Evolutionary conservation across 2,888 invertebrate species (phyloP), one percentile per base, ranked within the genome.

Genomic region (Epiperipatus broadwayi): DNA sequence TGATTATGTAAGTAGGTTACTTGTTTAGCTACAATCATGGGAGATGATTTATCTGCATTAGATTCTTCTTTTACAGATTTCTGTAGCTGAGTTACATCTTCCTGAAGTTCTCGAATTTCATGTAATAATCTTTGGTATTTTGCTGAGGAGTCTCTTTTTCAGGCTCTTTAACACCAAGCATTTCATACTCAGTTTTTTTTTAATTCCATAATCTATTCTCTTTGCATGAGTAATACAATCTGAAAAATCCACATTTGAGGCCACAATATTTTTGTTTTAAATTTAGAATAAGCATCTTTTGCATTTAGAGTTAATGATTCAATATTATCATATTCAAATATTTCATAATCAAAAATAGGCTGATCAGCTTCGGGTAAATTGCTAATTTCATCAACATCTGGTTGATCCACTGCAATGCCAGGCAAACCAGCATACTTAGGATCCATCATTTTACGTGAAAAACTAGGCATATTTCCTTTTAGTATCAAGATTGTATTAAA

Each of bases 341-440:
- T 55, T 38, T 51, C 46, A 67, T 41, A 65, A 69, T 52, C 81
- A 33, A 37, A 21, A 38, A 12, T 28, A 35, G 21, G 16, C 40
- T 27, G 87, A 49, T 84, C 83, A 19, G 75, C 74, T 60, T 84
- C 84, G 0, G 80, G 80, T 41, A 84, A 66, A 59, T 91, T 87
- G 25, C 70, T 73, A 2, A 87, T 85, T 66, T 91, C 91, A 56
- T 83, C 93, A 1, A 84, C 71, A 66, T 91, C 91, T 22, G 84
- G 84, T 59, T 85, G 84, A 60, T 84, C 84, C 52, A 76, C 77
- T n/a, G 84, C 84, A 55, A 84, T 83, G 55, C 83, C 83, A n/a
- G 81, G 80, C 43, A 84, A 67, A 60, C 80, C 78, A 50, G 80
- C 79, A 55, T 84, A 84, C 64, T 84, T 84, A 1, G 83, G 79